Percentiles rank a stretch among this genome's conserved stretches.
Evolutionary conservation across 2,797 vertebrate species (phyloP).

Genomic region (Clarias laeviceps): DNA sequence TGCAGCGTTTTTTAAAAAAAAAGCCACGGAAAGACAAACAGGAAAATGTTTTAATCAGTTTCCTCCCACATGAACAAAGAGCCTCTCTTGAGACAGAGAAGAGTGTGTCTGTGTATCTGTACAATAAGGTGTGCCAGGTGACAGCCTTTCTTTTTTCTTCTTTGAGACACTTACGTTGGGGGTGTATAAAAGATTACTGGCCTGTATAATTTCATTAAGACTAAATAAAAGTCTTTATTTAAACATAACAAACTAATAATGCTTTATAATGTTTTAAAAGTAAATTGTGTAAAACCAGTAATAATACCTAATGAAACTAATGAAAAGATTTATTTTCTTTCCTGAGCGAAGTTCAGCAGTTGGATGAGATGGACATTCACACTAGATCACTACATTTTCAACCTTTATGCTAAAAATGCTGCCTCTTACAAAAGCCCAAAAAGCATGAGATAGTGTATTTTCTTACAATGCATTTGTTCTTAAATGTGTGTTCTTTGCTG

Average conservation of each 20-base stretch:
- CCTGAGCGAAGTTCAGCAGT: background rate
- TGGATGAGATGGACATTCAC: background rate
- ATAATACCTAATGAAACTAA: background rate
- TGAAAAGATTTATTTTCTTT: background rate
- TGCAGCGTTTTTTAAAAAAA: constrained; percentile 46
- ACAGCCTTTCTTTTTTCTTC: background rate
- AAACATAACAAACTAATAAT: background rate
- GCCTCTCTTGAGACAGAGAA: constrained; percentile 27
- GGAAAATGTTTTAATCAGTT: constrained; percentile 54
- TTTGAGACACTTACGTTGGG: background rate
- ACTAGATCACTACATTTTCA: background rate
- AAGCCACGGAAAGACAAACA: constrained; percentile 48
- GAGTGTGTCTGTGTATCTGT: constrained; percentile 24
- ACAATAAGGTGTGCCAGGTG: constrained; percentile 21
- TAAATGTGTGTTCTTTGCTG: background rate
- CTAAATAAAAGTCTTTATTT: background rate
- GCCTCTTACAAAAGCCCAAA: background rate
- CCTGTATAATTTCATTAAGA: background rate
- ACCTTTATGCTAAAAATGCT: background rate
- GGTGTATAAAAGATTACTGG: background rate
- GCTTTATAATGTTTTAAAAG: background rate
- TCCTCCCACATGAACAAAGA: constrained; percentile 46
- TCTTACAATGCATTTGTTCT: background rate
- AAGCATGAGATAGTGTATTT: background rate
- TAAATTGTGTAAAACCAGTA: background rate